A percentile compares a stretch with the other conserved stretches of the same genome.
Conservation (phyloP, 2,888 invertebrate species). For the Onchidella celtica region DNA sequence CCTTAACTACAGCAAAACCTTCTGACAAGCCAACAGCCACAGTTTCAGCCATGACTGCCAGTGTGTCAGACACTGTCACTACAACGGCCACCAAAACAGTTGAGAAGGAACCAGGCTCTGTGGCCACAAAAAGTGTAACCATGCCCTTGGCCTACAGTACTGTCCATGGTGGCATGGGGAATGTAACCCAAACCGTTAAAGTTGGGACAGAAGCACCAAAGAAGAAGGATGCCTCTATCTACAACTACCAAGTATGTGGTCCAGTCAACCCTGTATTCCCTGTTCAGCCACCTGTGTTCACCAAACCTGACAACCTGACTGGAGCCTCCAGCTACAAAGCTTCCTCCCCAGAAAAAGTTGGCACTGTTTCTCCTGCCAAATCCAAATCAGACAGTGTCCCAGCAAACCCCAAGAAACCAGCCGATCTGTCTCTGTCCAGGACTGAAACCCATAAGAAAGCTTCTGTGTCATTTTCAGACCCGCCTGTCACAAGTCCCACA, state of each 20-base stretch:
- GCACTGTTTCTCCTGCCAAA: neutral
- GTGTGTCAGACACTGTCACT: slow-evolving; percentile 40
- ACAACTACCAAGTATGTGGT: slow-evolving; percentile 32
- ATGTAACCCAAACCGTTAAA: slow-evolving; percentile 6
- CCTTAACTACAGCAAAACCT: slow-evolving; percentile 16
- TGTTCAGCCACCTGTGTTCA: neutral
- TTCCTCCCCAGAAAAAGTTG: neutral
- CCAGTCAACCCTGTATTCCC: slow-evolving; percentile 31
- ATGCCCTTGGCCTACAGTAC: slow-evolving; percentile 25
- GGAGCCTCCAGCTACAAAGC: neutral
- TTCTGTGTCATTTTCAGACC: neutral
- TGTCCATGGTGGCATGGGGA: neutral
- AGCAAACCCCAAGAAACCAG: neutral
- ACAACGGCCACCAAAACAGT: slow-evolving; percentile 19
- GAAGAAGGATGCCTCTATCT: slow-evolving; percentile 33
- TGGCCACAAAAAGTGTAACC: neutral
- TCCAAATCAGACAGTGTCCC: neutral
- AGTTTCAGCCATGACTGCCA: slow-evolving; percentile 46
- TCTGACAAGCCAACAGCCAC: slow-evolving; percentile 50
- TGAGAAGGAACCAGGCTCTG: neutral
- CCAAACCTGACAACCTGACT: slow-evolving; percentile 3
- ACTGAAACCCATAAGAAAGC: neutral
- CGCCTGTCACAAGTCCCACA: neutral
- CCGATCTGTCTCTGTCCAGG: neutral
- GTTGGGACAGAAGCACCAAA: slow-evolving; percentile 25